phyloP scores from a whole-genome alignment of 2,888 invertebrate species.

The Hydriomena furcata region DNA sequence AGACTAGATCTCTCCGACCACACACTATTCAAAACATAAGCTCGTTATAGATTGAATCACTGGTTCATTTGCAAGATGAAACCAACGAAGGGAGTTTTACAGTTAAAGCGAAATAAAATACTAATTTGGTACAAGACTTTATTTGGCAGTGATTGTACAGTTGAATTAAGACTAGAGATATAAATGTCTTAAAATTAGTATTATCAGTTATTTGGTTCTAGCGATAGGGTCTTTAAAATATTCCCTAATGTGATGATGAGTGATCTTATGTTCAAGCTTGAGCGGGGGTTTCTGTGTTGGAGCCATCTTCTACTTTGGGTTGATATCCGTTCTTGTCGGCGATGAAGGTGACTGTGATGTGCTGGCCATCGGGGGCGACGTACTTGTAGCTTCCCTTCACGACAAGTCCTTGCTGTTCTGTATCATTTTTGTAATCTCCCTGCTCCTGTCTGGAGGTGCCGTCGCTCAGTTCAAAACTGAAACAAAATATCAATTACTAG shows the following conservation, averaged over 20 bases:
- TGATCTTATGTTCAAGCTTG: constrained; percentile 32
- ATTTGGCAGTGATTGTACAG: constrained; percentile 42
- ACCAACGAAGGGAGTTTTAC: too few species aligned
- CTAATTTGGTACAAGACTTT: constrained; percentile 35
- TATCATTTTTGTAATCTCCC: constrained; percentile 85
- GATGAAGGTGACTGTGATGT: constrained; percentile 84
- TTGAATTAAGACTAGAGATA: constrained; percentile 37
- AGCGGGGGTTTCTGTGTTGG: constrained; percentile 31
- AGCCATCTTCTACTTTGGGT: constrained; percentile 59
- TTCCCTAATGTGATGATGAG: neutral
- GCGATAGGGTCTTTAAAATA: constrained; percentile 30
- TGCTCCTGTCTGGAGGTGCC: constrained; percentile 86
- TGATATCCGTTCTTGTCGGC: constrained; percentile 86
- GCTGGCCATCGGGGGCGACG: constrained; percentile 85
- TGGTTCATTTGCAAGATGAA: too few species aligned
- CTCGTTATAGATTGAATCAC: too few species aligned
- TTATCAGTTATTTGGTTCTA: constrained; percentile 51
- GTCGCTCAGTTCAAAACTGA: constrained; percentile 86
- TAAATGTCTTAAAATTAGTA: constrained; percentile 35
- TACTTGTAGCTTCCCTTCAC: constrained; percentile 86
- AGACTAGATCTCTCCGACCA: too few species aligned
- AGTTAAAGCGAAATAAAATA: constrained; percentile 4
- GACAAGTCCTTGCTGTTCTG: constrained; percentile 85
- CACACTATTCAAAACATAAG: too few species aligned
- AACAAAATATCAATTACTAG: constrained; percentile 25